Base-by-base conservation (phyloP, 2,113 vertebrate genomes). In the Condylura cristata region DNA sequence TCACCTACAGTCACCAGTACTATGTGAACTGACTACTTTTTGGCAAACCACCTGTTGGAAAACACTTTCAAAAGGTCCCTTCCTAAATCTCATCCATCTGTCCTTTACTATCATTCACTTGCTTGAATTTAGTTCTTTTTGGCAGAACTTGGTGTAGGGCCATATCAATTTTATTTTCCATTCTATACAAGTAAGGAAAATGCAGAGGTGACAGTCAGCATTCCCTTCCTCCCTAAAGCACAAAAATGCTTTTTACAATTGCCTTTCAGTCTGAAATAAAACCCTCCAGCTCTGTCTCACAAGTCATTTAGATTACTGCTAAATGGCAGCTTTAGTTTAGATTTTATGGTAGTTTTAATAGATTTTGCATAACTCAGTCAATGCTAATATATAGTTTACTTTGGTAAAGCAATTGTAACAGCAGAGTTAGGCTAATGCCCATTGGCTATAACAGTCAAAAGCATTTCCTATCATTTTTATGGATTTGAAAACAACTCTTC, bases 51-150 rank as follows among this genome's bases (percentile, higher is more conserved):
- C 87, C 61, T 89, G 85, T 72, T 82, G 71, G 20, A 79, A 39
- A 39, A 5, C 51, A 86, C 17, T 80, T 88, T 46, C 18, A 22
- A 95, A 91, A 89, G 44, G 30, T 41, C 3, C 86, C 46, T 53
- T 48, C 60, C 7, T n/a, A 71, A 94, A 76, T 61, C 26, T 74
- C 39, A 91, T 6, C 37, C 74, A 65, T 28, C 30, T 75, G 63
- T 89, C 41, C 28, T 66, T 91, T 37, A 71, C 20, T 86, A 48
- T 63, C 3, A 28, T 61, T 17, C 22, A 37, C 8, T 48, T 93
- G 17, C 30, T 86, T 93, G 91, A 65, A 87, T 91, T 91, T 89
- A 70, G 70, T 71, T 12, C 86, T 86, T 10, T 66, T 92, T 68
- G 17, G 51, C 24, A 82, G 58, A 93, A 88, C 1, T 46, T 60